Base-by-base conservation (phyloP, 2,113 vertebrate genomes). In the Climacteris rufus region DNA sequence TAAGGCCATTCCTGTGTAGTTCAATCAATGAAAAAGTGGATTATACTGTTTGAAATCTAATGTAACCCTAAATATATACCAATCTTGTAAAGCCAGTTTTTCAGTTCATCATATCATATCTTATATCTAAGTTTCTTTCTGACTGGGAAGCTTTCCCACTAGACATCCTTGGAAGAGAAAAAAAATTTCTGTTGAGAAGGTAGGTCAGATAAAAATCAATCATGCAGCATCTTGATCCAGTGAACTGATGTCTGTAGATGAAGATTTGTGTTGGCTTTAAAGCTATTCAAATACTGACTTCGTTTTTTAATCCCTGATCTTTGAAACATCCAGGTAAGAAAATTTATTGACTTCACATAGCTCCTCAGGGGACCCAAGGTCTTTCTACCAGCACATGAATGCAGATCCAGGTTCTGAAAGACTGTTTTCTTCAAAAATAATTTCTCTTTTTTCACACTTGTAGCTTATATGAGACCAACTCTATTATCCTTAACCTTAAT, bases 191-290 rank as follows among this genome's bases (percentile, higher is more conserved):
- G 11, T 72, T 75, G 50, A 92, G 88, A 77, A 65, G 79, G 20
- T 70, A 81, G 35, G 72, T 74, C 72, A 84, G 52, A 63, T 75
- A 75, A 95, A 96, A 96, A 86, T 94, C 68, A 74, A 37, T 92
- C 35, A 50, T 53, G 19, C 33, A 60, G 21, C 30, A 74, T 90
- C 90, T 61, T 76, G 79, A 89, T 81, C 64, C 65, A 78, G 56
- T 60, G 71, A 92, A 81, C 88, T 88, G 42, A 39, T 86, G 64
- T 80, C 93, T 89, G 24, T 68, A 87, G 72, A 78, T 81, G 77
- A 91, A 94, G 75, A 86, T 90, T 84, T 89, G 25, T 92, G 72
- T 96, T 96, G 47, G 70, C 60, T 71, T 93, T 93, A 81, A 92
- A 92, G 65, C 64, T 83, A 86, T 89, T 92, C 60, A 89, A 78